These are phyloP conservation scores for Orthosia incerta DNA, from an alignment of 2,888 invertebrate genomes.

Conservation along the genomic window DNA sequence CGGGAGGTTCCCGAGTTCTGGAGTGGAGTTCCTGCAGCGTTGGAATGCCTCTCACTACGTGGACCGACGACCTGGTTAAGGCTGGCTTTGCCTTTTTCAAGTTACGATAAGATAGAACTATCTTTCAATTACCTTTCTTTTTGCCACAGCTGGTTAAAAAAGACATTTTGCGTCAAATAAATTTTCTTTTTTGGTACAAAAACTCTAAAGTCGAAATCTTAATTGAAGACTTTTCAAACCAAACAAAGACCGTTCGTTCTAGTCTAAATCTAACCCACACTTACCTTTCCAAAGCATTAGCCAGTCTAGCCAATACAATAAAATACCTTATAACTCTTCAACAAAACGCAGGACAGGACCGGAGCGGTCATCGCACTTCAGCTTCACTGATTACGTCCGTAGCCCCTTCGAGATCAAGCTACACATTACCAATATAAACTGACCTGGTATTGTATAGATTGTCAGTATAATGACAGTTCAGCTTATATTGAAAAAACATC, in stretches of 20 bases:
- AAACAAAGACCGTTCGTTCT: background rate
- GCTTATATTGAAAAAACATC: background rate
- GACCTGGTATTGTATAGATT: background rate
- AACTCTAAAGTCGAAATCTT: too few species aligned
- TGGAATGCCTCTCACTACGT: too few species aligned
- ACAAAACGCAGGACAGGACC: conserved; percentile 9
- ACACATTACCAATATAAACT: background rate
- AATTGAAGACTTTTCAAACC: too few species aligned
- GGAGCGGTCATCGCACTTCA: conserved; percentile 45
- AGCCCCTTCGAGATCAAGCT: conserved; percentile 15
- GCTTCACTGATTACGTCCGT: conserved; percentile 55
- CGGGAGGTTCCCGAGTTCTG: too few species aligned
- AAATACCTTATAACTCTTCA: conserved; percentile 9
- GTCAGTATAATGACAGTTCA: background rate
- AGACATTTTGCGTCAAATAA: too few species aligned
- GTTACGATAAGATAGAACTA: too few species aligned
- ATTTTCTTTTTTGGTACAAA: too few species aligned
- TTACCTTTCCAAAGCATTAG: conserved; percentile 14
- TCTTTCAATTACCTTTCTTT: too few species aligned
- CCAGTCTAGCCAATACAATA: conserved; percentile 24
- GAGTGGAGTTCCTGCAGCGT: too few species aligned
- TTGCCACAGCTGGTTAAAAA: too few species aligned
- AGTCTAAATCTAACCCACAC: background rate
- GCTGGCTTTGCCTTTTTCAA: too few species aligned
- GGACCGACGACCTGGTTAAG: too few species aligned